Percentiles rank a stretch among this genome's conserved stretches.
Evolutionary conservation across 2,797 vertebrate species (phyloP).

Genomic region (Poeciliopsis gracilis): DNA sequence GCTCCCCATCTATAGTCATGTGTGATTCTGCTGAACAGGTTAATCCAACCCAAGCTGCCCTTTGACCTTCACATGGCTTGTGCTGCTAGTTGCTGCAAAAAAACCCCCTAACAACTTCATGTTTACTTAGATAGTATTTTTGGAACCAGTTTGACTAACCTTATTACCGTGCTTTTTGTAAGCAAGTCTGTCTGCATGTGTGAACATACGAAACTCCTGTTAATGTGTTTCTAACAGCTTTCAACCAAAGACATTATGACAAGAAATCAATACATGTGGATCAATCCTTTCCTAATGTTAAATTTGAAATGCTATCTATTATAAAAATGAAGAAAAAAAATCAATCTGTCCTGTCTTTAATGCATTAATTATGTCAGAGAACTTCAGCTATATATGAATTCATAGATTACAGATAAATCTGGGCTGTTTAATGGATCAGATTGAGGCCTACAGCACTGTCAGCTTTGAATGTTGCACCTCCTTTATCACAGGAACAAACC

Average conservation of each 20-base stretch:
- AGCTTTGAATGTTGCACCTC: background rate
- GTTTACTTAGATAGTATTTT: background rate
- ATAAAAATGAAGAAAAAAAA: conserved; percentile 42
- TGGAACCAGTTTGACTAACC: background rate
- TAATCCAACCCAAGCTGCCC: too few relatives aligned
- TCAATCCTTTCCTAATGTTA: conserved; percentile 47
- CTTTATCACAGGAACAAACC: background rate
- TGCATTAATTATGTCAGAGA: conserved; percentile 43
- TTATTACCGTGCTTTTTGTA: background rate
- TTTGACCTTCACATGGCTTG: background rate
- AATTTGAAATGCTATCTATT: conserved; percentile 54
- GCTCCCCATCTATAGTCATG: too few relatives aligned
- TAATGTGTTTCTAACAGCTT: conserved; percentile 20
- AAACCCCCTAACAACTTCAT: background rate
- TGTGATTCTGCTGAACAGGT: too few relatives aligned
- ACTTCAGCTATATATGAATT: conserved; percentile 31
- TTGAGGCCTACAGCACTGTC: background rate
- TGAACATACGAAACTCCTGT: conserved; percentile 2
- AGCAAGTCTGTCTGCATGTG: background rate
- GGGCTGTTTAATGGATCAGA: background rate
- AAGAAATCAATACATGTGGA: conserved; percentile 45
- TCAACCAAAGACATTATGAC: conserved; percentile 53
- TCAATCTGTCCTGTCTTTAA: conserved; percentile 52
- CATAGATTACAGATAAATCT: conserved; percentile 32
- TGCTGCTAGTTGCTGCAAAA: background rate